Evolutionary conservation across 2,113 vertebrate genomes (phyloP).

Genomic region (Cromileptes altivelis): DNA sequence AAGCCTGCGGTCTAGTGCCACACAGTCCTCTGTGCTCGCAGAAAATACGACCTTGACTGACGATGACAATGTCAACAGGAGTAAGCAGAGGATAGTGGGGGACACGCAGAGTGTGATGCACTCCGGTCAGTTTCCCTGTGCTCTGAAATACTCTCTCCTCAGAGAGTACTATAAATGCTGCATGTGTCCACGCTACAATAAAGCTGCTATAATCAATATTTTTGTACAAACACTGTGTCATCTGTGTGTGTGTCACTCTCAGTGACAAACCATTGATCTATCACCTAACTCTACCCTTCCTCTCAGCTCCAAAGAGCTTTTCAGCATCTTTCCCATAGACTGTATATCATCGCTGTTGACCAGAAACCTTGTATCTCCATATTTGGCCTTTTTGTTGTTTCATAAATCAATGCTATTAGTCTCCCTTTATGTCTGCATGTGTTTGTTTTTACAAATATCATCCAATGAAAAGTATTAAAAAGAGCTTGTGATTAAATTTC

Average conservation of each 20-base stretch:
- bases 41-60: conserved; percentile 36
- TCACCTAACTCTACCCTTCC: too few relatives aligned
- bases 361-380: too few relatives aligned
- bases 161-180: neutral
- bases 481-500: too few relatives aligned
- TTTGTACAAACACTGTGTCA: neutral
- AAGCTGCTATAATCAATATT: neutral
- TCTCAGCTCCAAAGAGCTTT: too few relatives aligned
- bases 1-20: conserved; percentile 29
- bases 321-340: too few relatives aligned
- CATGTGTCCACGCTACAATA: neutral
- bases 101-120: neutral
- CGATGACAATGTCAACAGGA: conserved; percentile 30
- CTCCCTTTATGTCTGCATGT: too few relatives aligned
- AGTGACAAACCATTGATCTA: too few relatives aligned
- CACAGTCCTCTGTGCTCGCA: neutral
- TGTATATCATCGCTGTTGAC: too few relatives aligned
- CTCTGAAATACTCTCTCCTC: neutral
- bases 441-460: too few relatives aligned
- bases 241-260: neutral
- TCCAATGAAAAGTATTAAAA: too few relatives aligned
- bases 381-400: too few relatives aligned
- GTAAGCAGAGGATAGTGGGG: neutral
- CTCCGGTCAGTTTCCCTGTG: neutral
- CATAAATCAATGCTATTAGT: too few relatives aligned